These are phyloP conservation scores for Fringilla coelebs DNA, from an alignment of 2,797 vertebrate genomes.

Conservation along the genomic window DNA sequence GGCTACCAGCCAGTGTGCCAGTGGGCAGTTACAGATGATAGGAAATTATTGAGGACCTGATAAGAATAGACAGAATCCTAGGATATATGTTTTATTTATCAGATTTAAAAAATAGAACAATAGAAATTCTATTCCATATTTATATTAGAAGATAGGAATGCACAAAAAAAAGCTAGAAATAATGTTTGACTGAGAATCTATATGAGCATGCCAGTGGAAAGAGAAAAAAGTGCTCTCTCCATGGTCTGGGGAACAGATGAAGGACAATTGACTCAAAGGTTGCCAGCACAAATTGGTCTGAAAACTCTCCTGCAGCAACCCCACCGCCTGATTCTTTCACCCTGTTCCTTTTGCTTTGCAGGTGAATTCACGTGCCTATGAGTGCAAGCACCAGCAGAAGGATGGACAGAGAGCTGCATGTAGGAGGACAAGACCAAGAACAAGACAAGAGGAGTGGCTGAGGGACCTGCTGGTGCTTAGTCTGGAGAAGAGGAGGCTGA, in stretches of 20 bases:
- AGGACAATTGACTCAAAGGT: not conserved
- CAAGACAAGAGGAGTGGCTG: not conserved
- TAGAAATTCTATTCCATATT: not conserved
- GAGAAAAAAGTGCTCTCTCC: not conserved
- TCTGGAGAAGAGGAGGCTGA: not conserved
- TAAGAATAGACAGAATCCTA: not conserved
- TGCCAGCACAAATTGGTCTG: too few relatives aligned
- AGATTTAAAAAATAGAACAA: not conserved
- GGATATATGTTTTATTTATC: not conserved
- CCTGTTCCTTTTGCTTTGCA: not conserved
- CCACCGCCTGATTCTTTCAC: not conserved
- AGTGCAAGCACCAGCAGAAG: not conserved
- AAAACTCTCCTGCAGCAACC: not conserved
- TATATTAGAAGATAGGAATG: not conserved
- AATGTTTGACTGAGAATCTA: not conserved
- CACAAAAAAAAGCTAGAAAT: not conserved
- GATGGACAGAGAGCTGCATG: not conserved
- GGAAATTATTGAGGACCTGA: not conserved
- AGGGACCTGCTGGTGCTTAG: not conserved
- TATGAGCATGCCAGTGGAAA: not conserved
- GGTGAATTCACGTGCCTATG: not conserved
- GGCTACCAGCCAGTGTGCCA: not conserved
- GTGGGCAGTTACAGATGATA: not conserved
- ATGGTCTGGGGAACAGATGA: not conserved
- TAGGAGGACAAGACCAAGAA: not conserved